Percentiles rank a stretch among this genome's conserved stretches.
phyloP scores from a whole-genome alignment of 2,113 vertebrate genomes.

The Cyprinodon variegatus region DNA sequence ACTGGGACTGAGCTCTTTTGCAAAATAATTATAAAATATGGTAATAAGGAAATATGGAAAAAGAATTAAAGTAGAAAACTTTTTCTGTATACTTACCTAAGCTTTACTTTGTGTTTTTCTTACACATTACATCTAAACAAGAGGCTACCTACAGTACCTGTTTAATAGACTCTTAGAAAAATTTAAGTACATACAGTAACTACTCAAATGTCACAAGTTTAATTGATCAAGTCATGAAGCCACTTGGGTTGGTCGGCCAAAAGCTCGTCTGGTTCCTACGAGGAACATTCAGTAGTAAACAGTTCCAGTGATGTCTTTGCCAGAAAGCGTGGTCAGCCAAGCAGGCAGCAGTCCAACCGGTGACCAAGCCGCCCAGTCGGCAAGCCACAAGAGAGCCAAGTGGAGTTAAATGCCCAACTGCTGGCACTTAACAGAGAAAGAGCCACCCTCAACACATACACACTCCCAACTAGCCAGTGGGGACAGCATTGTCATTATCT shows the following conservation, averaged over 20 bases:
- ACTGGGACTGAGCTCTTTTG: not conserved
- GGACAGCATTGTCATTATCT: constrained; percentile 74
- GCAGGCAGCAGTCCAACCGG: constrained; percentile 8
- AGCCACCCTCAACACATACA: constrained; percentile 22
- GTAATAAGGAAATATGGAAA: not conserved
- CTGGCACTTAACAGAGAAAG: constrained; percentile 30
- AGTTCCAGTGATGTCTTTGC: constrained; percentile 8
- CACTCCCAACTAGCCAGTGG: constrained; percentile 51
- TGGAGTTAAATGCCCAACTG: constrained; percentile 32
- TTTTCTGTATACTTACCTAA: too few relatives aligned
- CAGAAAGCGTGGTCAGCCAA: constrained; percentile 12
- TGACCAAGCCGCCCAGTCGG: constrained; percentile 19
- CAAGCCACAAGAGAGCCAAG: constrained; percentile 37
- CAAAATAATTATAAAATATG: not conserved
- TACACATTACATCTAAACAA: not conserved
- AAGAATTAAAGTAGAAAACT: too few relatives aligned
- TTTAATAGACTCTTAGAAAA: not conserved
- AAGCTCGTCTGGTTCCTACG: not conserved
- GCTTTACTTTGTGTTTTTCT: not conserved
- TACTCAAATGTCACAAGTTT: constrained; percentile 6
- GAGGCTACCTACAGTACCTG: too few relatives aligned
- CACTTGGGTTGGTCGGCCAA: not conserved
- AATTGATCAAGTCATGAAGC: not conserved
- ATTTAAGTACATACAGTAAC: not conserved
- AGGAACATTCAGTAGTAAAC: not conserved